Conservation (phyloP, 2,888 invertebrate species). For the Nesidiocoris tenuis region DNA sequence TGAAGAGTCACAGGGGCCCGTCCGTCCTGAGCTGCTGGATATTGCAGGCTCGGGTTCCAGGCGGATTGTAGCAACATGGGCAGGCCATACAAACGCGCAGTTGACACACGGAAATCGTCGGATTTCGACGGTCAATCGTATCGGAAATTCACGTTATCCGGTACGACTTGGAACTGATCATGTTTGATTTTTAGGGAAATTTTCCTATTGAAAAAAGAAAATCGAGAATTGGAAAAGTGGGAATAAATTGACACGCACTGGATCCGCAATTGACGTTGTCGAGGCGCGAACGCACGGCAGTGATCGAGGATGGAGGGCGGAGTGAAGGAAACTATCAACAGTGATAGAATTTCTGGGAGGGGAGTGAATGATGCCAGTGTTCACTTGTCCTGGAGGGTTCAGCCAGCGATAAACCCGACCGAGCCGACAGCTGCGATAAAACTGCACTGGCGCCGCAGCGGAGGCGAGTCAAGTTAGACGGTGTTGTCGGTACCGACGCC, state of each 20-base stretch:
- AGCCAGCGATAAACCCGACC: slow-evolving; percentile 20
- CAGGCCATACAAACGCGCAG: slow-evolving; percentile 46
- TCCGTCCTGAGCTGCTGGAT: slow-evolving; percentile 45
- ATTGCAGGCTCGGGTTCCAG: slow-evolving; percentile 49
- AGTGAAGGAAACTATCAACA: not conserved
- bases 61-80: slow-evolving; percentile 51
- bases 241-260: too few species aligned
- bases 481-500: not conserved
- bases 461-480: slow-evolving; percentile 2
- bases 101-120: slow-evolving; percentile 1
- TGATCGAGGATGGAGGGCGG: not conserved
- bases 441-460: slow-evolving; percentile 47
- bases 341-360: not conserved
- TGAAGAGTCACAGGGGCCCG: slow-evolving; percentile 56
- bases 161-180: too few species aligned
- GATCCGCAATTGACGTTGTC: too few species aligned
- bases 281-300: not conserved
- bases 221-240: too few species aligned
- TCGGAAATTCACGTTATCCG: too few species aligned
- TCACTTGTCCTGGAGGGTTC: not conserved
- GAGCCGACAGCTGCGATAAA: slow-evolving; percentile 46
- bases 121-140: not conserved
- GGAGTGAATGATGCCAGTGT: not conserved
- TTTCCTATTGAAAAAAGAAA: too few species aligned
- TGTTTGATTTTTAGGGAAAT: too few species aligned